Percentiles rank a stretch among this genome's conserved stretches.
These are phyloP conservation scores for Tetranychus piercei DNA, from an alignment of 2,888 invertebrate genomes.

Conservation along the genomic window DNA sequence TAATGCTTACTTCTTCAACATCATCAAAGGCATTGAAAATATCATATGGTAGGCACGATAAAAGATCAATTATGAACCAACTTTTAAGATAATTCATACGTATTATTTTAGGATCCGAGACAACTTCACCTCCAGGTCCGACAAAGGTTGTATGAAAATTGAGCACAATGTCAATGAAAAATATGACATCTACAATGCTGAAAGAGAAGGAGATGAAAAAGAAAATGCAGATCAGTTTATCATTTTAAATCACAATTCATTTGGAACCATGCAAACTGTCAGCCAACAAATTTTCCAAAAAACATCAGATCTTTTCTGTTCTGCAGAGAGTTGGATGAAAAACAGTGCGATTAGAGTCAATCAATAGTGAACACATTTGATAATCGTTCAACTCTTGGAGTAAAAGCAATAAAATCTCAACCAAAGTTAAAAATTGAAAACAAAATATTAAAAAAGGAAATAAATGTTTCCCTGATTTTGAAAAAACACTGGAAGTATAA, in stretches of 20 bases:
- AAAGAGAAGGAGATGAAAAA: not conserved
- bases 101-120: slow-evolving; percentile 94
- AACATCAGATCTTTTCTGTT: too few relatives aligned
- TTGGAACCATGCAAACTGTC: too few relatives aligned
- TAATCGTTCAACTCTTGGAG: too few relatives aligned
- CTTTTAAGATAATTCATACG: slow-evolving; percentile 96
- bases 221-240: not conserved
- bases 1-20: slow-evolving; percentile 50
- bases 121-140: slow-evolving; percentile 61
- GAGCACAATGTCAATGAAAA: slow-evolving; percentile 98
- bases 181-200: slow-evolving; percentile 97
- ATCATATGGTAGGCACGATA: slow-evolving; percentile 97
- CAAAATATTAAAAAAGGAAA: too few relatives aligned
- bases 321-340: too few relatives aligned
- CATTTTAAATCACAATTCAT: too few relatives aligned
- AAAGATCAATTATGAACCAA: slow-evolving; percentile 97
- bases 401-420: too few relatives aligned
- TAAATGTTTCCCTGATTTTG: too few relatives aligned
- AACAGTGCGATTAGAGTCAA: too few relatives aligned
- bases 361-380: too few relatives aligned
- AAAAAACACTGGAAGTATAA: too few relatives aligned
- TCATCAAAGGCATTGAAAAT: slow-evolving; percentile 99
- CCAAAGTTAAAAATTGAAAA: too few relatives aligned
- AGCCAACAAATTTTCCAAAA: not conserved
- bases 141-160: slow-evolving; percentile 99